A percentile compares a stretch with the other conserved stretches of the same genome.
These are phyloP conservation scores for Nephotettix cincticeps DNA, from an alignment of 1,140 invertebrate genomes.

Conservation along the genomic window DNA sequence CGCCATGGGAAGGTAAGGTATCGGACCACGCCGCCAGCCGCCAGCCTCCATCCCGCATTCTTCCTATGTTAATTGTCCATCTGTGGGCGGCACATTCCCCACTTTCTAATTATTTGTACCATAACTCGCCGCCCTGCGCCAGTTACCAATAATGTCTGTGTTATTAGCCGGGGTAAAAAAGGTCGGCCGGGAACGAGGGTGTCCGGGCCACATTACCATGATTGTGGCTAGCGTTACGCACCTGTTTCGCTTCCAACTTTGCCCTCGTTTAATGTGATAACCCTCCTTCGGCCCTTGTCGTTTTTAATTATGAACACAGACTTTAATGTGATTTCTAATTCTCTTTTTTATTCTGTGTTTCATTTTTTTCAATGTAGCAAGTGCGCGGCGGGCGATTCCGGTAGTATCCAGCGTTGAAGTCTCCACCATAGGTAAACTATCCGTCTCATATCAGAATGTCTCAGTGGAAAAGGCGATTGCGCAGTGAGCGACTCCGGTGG, in stretches of 20 bases:
- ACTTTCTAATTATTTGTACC: constrained; percentile 15
- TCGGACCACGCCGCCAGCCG: no score
- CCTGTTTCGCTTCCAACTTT: background rate
- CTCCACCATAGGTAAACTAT: no score
- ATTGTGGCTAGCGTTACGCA: background rate
- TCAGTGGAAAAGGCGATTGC: background rate
- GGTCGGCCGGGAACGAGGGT: constrained; percentile 1
- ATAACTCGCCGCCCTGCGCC: constrained; percentile 8
- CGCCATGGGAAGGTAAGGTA: no score
- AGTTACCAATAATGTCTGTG: constrained; percentile 10
- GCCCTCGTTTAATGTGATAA: background rate
- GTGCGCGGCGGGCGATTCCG: background rate
- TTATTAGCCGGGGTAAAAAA: constrained; percentile 4
- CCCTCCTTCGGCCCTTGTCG: background rate
- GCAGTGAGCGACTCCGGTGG: background rate
- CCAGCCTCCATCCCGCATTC: no score
- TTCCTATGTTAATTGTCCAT: constrained; percentile 3
- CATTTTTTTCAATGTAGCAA: background rate
- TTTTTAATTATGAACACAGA: background rate
- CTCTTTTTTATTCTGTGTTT: background rate
- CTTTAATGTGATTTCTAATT: background rate
- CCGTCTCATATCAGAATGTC: background rate
- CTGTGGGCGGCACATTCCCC: background rate
- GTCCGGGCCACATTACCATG: background rate
- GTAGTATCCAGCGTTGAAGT: background rate